Evolutionary conservation across 37 sponge, comb jelly and placozoan genomes (phyloP).

Genomic region (Mnemiopsis leidyi): DNA sequence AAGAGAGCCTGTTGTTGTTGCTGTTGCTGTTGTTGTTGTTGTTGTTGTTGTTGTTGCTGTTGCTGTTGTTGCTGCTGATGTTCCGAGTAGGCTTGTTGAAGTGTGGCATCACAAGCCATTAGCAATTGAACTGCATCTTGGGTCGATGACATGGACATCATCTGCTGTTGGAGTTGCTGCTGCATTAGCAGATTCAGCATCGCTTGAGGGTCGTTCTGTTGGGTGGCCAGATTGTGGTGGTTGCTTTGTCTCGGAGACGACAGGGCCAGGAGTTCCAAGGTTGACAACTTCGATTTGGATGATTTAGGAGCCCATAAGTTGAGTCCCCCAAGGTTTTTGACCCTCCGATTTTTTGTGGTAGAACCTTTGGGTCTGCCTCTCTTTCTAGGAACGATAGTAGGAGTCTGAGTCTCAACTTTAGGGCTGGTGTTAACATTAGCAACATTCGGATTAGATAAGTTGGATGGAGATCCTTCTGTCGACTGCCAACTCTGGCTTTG

Average conservation of each 20-base stretch:
- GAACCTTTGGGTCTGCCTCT: constrained; percentile 5
- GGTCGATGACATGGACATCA: not conserved
- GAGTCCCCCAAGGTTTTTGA: not conserved
- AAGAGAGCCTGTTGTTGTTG: not conserved
- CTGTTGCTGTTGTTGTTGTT: too few species aligned
- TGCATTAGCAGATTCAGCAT: not conserved
- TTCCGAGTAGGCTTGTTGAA: not conserved
- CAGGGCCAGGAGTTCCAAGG: not conserved
- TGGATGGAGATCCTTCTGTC: not conserved
- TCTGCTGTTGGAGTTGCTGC: not conserved
- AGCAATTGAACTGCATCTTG: not conserved
- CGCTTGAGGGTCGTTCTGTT: not conserved
- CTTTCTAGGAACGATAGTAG: not conserved
- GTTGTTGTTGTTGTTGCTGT: not conserved
- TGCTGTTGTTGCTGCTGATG: not conserved
- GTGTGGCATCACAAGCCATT: not conserved
- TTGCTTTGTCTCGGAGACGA: not conserved
- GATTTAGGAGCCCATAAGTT: constrained; percentile 15
- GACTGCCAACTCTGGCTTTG: not conserved
- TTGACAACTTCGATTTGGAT: not conserved
- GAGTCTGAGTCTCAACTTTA: not conserved
- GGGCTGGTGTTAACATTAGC: not conserved
- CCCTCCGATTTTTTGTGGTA: not conserved
- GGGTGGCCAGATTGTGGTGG: not conserved
- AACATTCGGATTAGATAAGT: not conserved